A percentile compares a stretch with the other conserved stretches of the same genome.
Conservation (phyloP, 2,113 vertebrate genomes). For the Gavia stellata region DNA sequence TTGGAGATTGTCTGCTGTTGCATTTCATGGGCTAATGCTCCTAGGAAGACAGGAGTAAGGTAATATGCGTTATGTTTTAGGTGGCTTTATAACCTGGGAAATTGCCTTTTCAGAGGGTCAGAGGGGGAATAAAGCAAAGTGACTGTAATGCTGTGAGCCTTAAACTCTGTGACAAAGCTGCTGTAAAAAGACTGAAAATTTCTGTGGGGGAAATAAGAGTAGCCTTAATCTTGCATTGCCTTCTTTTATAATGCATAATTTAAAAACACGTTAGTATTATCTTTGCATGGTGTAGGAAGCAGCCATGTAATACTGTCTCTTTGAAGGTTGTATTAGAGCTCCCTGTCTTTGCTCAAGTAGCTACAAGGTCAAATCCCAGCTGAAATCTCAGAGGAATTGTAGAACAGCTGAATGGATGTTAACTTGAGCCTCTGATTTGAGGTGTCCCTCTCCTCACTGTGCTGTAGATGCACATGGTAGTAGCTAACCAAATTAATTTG, state of each 20-base stretch:
- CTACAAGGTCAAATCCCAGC: neutral
- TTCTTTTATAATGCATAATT: neutral
- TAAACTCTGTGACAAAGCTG: neutral
- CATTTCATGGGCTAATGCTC: neutral
- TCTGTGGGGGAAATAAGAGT: neutral
- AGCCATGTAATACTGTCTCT: neutral
- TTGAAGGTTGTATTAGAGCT: neutral
- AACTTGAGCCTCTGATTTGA: neutral
- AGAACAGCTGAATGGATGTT: neutral
- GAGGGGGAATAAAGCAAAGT: neutral
- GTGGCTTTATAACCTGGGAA: neutral
- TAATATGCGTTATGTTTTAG: fast-evolving
- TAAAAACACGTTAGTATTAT: neutral
- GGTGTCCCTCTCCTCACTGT: neutral
- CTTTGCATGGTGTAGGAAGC: neutral
- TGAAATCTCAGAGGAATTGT: neutral
- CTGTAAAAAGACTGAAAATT: neutral
- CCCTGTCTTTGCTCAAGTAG: neutral
- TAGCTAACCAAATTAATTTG: neutral
- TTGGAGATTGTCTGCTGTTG: neutral
- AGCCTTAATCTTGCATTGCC: neutral
- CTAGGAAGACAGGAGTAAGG: neutral
- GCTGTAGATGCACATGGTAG: neutral
- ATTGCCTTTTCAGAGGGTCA: neutral
- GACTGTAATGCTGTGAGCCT: neutral